Evolutionary conservation across 1,140 invertebrate species (phyloP).

Genomic region (Caenorhabditis briggsae): DNA sequence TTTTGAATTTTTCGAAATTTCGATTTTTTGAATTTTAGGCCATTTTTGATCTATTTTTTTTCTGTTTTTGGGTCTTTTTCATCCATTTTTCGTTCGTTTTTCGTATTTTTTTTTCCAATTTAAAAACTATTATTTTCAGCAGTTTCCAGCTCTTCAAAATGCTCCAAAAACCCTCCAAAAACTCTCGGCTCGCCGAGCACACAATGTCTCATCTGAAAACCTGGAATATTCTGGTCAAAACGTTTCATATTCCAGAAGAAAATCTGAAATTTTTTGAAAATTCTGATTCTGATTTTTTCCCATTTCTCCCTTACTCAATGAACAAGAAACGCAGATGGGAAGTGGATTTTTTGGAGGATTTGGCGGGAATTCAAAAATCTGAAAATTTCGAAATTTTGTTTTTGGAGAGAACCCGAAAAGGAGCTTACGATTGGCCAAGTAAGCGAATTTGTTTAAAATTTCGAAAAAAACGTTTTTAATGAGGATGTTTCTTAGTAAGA

Average conservation of each 20-base stretch:
- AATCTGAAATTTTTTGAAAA: background rate
- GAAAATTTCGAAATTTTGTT: background rate
- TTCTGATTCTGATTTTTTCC: background rate
- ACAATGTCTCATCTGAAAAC: slow-evolving; percentile 13
- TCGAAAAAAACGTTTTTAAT: no score
- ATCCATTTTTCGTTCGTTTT: no score
- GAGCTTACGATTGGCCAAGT: background rate
- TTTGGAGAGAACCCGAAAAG: slow-evolving; percentile 1
- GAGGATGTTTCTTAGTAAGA: background rate
- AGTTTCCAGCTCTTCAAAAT: background rate
- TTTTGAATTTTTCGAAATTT: no score
- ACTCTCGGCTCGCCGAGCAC: background rate
- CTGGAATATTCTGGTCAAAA: background rate
- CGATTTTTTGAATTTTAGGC: no score
- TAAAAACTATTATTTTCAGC: background rate
- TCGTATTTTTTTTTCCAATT: no score
- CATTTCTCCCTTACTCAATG: slow-evolving; percentile 10
- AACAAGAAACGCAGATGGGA: slow-evolving; percentile 10
- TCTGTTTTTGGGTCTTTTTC: no score
- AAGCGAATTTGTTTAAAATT: no score
- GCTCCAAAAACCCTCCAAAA: background rate
- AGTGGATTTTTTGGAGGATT: slow-evolving; percentile 1
- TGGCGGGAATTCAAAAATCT: background rate
- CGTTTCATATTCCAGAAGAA: background rate
- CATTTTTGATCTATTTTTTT: no score